phyloP scores from a whole-genome alignment of 2,113 vertebrate species.

The Edolisoma coerulescens region DNA sequence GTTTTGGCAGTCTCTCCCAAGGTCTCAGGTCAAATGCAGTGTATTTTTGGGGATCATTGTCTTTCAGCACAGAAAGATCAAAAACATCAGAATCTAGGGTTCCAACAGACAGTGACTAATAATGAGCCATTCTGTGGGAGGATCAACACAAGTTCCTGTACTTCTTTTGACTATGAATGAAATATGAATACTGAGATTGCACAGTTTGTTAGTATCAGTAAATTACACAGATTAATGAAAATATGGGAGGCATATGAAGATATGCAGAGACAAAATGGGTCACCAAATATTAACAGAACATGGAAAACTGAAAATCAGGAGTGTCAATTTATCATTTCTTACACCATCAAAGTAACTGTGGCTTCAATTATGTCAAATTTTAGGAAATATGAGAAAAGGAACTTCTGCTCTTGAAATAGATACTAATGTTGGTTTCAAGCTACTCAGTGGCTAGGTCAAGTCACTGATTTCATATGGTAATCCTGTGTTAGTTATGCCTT shows the following conservation, averaged over 20 bases:
- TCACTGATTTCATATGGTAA: neutral
- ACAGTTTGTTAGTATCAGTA: neutral
- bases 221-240: neutral
- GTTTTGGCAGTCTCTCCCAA: too few species aligned
- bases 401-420: neutral
- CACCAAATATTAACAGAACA: neutral
- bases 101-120: neutral
- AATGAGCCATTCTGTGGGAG: neutral
- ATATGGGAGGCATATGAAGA: neutral
- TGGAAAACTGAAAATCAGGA: neutral
- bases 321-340: neutral
- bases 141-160: neutral
- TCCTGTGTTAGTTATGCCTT: neutral
- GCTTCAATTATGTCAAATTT: neutral
- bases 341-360: neutral
- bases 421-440: neutral
- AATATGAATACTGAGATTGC: neutral
- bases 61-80: too few species aligned
- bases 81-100: too few species aligned
- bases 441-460: neutral
- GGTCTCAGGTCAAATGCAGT: too few species aligned
- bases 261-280: neutral
- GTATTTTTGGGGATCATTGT: too few species aligned
- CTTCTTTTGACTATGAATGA: neutral
- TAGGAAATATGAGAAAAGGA: neutral